phyloP scores from a whole-genome alignment of 2,797 vertebrate species.

The Rhinatrema bivittatum region DNA sequence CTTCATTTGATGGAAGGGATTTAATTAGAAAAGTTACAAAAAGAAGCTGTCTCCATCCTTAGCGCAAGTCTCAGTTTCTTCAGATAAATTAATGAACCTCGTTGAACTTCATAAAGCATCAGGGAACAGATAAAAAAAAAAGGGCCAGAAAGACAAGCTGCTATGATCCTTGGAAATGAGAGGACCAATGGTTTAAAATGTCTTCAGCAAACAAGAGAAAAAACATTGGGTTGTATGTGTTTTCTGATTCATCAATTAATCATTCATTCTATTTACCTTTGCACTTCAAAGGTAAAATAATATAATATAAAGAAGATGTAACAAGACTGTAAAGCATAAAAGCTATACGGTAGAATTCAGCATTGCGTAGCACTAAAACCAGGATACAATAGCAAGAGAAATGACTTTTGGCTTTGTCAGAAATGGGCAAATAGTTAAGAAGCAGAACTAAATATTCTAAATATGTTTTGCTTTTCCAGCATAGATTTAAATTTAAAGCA shows the following conservation, averaged over 20 bases:
- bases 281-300: too few species aligned
- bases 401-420: too few species aligned
- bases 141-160: constrained; percentile 15
- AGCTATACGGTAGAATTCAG: constrained; percentile 1
- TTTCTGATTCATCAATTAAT: too few species aligned
- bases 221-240: too few species aligned
- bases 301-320: too few species aligned
- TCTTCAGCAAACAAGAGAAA: too few species aligned
- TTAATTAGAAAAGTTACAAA: constrained; percentile 59
- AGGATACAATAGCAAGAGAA: too few species aligned
- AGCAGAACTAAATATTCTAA: constrained; percentile 6
- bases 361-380: too few species aligned
- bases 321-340: constrained; percentile 1
- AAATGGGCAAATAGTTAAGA: constrained; percentile 12
- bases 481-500: constrained; percentile 22
- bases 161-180: constrained; percentile 24
- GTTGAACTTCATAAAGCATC: constrained; percentile 50
- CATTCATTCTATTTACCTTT: too few species aligned
- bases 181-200: constrained; percentile 20
- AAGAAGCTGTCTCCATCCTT: constrained; percentile 34
- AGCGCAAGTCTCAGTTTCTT: constrained; percentile 41
- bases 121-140: constrained; percentile 34
- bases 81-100: constrained; percentile 52
- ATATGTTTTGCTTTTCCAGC: constrained; percentile 2
- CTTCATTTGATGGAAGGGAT: constrained; percentile 47